Base-by-base conservation (phyloP, 2,888 invertebrate species). In the Synanthedon formicaeformis region DNA sequence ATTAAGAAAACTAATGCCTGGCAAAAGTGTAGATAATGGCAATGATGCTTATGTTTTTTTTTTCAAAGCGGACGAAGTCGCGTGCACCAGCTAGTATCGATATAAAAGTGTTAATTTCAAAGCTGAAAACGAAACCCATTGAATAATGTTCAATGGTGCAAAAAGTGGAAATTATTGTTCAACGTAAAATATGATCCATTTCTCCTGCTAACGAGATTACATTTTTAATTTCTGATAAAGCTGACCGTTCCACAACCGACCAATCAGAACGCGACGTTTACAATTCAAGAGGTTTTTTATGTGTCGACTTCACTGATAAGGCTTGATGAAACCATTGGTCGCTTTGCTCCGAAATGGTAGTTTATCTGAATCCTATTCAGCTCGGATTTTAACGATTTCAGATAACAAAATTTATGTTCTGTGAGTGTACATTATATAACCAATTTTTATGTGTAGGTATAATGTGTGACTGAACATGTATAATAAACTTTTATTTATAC, bases 291-390 rank as follows among this genome's bases (percentile, higher is more conserved):
- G 65, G 4, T 23, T 34, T 75, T 73, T 81, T 85, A 85, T 82
- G 85, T 81, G 67, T 67, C 63, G 60, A 65, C 63, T 59, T 64
- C 5, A 61, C 69, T 81, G 82, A 82, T 81, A 83, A 71, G 73
- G 68, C 62, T 60, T 69, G 61, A 66, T 65, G 64, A 62, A 70
- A 67, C 72, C 66, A 84, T 85, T 84, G 85, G 84, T 75, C 75
- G 78, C 74, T 77, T 63, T 75, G 76, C 78, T 73, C 34, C 76
- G 81, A 82, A 72, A 82, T 82, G 85, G 83, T 78, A 67, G 72
- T 59, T 78, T 78, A 81, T 81, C 76, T 74, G 61, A 66, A 68
- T 70, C 66, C 67, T 69, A 77, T 79, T 75, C 70, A 75, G 66
- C 67, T 66, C 64, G 69, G 66, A 77, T 71, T 69, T 71, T 50